Evolutionary conservation across 2,888 invertebrate species (phyloP).

Genomic region (Dione juno): DNA sequence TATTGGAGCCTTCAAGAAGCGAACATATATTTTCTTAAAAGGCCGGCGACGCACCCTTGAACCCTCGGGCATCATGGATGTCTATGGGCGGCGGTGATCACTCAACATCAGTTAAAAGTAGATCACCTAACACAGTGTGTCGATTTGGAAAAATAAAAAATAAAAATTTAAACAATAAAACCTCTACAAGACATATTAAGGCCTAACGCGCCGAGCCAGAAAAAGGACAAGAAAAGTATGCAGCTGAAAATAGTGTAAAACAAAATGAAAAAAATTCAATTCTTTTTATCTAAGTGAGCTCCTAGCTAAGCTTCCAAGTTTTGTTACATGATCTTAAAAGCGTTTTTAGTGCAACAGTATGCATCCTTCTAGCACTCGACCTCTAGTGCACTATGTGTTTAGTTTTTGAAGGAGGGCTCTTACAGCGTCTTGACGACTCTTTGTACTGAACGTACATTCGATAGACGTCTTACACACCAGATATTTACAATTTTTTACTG

Average conservation of each 20-base stretch:
- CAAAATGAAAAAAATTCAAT: neutral
- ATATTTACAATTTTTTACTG: constrained; percentile 20
- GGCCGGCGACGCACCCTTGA: no score
- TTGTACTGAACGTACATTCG: constrained; percentile 37
- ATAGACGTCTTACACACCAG: constrained; percentile 31
- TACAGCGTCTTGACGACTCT: constrained; percentile 43
- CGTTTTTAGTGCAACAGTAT: constrained; percentile 36
- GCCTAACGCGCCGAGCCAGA: neutral
- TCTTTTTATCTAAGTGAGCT: neutral
- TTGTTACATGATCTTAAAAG: constrained; percentile 27
- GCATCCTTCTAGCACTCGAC: constrained; percentile 31
- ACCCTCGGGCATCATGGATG: no score
- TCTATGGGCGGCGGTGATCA: no score
- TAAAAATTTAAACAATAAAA: no score
- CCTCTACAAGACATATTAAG: no score
- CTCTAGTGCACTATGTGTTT: constrained; percentile 43
- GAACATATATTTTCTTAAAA: no score
- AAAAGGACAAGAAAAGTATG: neutral
- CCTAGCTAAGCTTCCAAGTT: neutral
- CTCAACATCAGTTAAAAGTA: no score
- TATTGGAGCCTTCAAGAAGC: no score
- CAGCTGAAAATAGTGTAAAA: neutral
- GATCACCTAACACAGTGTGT: no score
- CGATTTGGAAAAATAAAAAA: no score
- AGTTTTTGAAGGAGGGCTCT: constrained; percentile 42